A percentile compares a stretch with the other conserved stretches of the same genome.
phyloP scores from a whole-genome alignment of 1,140 invertebrate species.

The Aphelenchoides fujianensis region DNA sequence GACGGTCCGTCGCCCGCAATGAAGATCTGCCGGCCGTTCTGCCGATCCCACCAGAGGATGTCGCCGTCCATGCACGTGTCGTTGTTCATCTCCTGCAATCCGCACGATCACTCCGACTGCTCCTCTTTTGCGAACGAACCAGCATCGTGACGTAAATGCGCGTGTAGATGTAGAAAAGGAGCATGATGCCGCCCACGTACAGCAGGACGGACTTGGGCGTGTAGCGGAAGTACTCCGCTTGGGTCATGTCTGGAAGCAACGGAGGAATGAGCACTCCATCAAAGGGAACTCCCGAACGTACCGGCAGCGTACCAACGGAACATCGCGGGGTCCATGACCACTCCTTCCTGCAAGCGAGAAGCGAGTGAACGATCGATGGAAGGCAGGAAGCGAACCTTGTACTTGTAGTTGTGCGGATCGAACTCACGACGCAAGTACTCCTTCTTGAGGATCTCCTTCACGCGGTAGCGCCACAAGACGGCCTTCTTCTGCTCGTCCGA shows the following conservation, averaged over 20 bases:
- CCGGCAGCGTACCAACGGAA: slow-evolving; percentile 61
- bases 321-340: slow-evolving; percentile 60
- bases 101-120: slow-evolving; percentile 13
- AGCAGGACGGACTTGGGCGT: slow-evolving; percentile 56
- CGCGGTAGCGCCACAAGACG: slow-evolving; percentile 60
- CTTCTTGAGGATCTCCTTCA: slow-evolving; percentile 62
- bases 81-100: slow-evolving; percentile 48
- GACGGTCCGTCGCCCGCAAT: slow-evolving; percentile 48
- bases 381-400: slow-evolving; percentile 55
- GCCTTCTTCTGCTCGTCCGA: slow-evolving; percentile 61
- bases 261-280: no score
- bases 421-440: slow-evolving; percentile 59
- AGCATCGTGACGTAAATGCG: slow-evolving; percentile 39
- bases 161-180: slow-evolving; percentile 51
- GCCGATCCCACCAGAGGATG: slow-evolving; percentile 60
- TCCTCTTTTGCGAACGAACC: slow-evolving; percentile 21
- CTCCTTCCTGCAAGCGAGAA: slow-evolving; percentile 50
- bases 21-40: slow-evolving; percentile 34
- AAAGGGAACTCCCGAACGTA: neutral
- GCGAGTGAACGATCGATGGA: slow-evolving; percentile 14
- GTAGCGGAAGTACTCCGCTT: slow-evolving; percentile 55
- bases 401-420: slow-evolving; percentile 60
- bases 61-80: slow-evolving; percentile 55
- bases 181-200: slow-evolving; percentile 46
- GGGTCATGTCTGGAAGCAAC: slow-evolving; percentile 58